Conservation (phyloP, 2,888 invertebrate genomes). For the Alloscopus bannaensis region DNA sequence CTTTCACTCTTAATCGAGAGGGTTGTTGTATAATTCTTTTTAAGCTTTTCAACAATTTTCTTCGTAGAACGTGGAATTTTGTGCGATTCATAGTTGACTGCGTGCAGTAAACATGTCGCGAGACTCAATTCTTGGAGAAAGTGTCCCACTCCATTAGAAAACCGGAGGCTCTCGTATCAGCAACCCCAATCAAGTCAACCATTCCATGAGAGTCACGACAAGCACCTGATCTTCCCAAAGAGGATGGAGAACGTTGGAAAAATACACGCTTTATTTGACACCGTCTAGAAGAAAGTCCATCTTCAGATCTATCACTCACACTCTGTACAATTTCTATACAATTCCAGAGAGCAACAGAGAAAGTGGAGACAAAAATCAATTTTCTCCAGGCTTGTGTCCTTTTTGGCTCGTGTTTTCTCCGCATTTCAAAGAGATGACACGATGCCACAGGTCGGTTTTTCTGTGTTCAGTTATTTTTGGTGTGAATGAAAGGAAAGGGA, state of each 20-base stretch:
- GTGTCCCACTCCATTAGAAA: slow-evolving; percentile 1
- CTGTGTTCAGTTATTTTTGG: slow-evolving; percentile 48
- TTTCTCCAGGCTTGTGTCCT: slow-evolving; percentile 48
- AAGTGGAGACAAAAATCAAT: slow-evolving; percentile 56
- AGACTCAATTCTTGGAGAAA: background rate
- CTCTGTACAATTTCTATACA: background rate
- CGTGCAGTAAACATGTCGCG: slow-evolving; percentile 31
- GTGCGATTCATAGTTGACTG: slow-evolving; percentile 25
- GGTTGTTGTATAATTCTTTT: slow-evolving; percentile 42
- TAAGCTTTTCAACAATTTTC: slow-evolving; percentile 25
- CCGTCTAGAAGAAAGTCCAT: slow-evolving; percentile 31
- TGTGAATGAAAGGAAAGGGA: slow-evolving; percentile 34
- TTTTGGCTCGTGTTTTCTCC: slow-evolving; percentile 15
- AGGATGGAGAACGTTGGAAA: slow-evolving; percentile 29
- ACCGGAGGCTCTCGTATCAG: slow-evolving; percentile 7
- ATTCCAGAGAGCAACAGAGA: slow-evolving; percentile 48
- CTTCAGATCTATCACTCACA: background rate
- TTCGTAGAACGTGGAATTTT: slow-evolving; percentile 43
- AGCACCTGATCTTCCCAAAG: slow-evolving; percentile 49
- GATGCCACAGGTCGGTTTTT: slow-evolving; percentile 57
- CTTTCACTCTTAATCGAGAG: too few relatives aligned
- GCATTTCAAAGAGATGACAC: slow-evolving; percentile 30
- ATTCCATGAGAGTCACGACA: slow-evolving; percentile 27
- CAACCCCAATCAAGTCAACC: slow-evolving; percentile 36
- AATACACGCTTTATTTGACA: slow-evolving; percentile 41